Conservation (phyloP, 2,797 vertebrate species). For the Distichodus sexfasciatus region DNA sequence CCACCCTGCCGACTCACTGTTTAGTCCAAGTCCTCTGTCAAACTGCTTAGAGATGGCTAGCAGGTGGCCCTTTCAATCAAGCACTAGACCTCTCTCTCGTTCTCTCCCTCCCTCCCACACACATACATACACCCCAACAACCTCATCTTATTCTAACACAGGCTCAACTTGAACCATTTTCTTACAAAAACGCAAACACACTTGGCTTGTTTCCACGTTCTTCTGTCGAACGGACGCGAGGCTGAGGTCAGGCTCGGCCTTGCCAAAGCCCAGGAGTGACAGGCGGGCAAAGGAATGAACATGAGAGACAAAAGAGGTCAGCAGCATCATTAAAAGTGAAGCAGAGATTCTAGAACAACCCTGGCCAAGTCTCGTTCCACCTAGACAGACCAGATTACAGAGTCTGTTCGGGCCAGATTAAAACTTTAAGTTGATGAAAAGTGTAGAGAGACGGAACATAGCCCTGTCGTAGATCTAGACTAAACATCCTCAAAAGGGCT, state of each 20-base stretch:
- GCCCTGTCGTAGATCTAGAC: neutral
- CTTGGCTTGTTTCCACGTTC: neutral
- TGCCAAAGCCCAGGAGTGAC: neutral
- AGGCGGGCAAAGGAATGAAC: neutral
- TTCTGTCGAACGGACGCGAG: neutral
- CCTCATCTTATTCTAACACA: neutral
- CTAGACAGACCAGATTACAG: constrained; percentile 4
- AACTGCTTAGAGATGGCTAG: constrained; percentile 38
- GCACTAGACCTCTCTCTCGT: neutral
- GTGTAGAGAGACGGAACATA: neutral
- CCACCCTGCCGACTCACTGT: constrained; percentile 30
- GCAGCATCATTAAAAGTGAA: neutral
- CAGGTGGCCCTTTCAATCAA: constrained; percentile 43
- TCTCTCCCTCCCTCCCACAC: neutral
- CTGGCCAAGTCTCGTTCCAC: neutral
- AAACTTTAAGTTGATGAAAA: constrained; percentile 22
- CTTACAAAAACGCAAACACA: neutral
- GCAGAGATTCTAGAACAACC: neutral
- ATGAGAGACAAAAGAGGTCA: neutral
- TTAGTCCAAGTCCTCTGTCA: constrained; percentile 34
- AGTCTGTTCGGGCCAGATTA: constrained; percentile 17
- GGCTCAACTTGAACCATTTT: neutral
- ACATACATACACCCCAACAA: neutral
- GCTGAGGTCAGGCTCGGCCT: neutral
- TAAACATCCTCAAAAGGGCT: neutral